Evolutionary conservation across 2,888 invertebrate genomes (phyloP).

Genomic region (Odontothrips loti): DNA sequence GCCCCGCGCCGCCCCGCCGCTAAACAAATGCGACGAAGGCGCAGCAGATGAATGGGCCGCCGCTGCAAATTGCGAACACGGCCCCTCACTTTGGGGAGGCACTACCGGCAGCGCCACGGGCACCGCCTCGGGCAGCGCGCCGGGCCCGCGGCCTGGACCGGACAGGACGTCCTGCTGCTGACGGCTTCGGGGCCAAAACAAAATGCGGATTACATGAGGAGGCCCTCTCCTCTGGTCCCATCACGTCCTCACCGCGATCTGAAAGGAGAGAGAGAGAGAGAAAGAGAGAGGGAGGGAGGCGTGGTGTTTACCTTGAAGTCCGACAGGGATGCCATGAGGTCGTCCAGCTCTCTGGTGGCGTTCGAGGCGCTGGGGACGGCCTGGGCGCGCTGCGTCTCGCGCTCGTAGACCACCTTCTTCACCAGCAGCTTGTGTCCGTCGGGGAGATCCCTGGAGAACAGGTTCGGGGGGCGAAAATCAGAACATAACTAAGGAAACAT

Average conservation of each 20-base stretch:
- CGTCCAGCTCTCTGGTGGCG: conserved; percentile 91
- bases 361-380: conserved; percentile 63
- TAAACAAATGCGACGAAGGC: neutral
- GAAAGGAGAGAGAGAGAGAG: neutral
- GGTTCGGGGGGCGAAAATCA: neutral
- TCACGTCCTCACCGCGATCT: no score
- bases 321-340: conserved; percentile 91
- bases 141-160: neutral
- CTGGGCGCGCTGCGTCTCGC: conserved; percentile 47
- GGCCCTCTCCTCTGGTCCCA: neutral
- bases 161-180: no score
- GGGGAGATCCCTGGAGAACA: neutral
- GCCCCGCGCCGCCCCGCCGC: no score
- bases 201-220: neutral
- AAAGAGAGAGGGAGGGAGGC: neutral
- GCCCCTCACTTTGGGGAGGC: neutral
- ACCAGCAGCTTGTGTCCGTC: conserved; percentile 43
- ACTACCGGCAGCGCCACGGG: neutral
- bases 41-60: neutral
- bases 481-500: neutral
- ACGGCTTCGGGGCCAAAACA: no score
- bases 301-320: conserved; percentile 77
- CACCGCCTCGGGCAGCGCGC: neutral
- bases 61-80: neutral
- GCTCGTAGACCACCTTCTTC: conserved; percentile 54